Percentiles rank a stretch among this genome's conserved stretches.
Conservation (phyloP, 2,888 invertebrate species). For the Crocallis elinguaria region DNA sequence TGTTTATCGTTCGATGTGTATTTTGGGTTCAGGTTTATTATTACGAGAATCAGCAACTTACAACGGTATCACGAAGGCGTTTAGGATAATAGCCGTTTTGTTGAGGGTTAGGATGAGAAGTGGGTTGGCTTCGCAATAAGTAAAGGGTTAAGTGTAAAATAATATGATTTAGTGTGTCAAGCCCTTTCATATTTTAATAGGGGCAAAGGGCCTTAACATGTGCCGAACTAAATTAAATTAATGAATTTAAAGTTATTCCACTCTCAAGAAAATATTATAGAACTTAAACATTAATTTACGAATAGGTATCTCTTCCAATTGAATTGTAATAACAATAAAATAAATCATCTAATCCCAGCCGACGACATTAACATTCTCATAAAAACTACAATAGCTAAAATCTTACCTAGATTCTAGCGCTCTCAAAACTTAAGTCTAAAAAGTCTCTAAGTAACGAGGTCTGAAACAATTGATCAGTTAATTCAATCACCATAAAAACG, state of each 20-base stretch:
- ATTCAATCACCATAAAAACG: constrained; percentile 62
- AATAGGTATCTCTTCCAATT: too few relatives aligned
- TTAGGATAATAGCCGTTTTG: constrained; percentile 24
- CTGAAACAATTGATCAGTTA: constrained; percentile 45
- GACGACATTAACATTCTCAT: too few relatives aligned
- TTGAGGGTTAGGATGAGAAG: constrained; percentile 1
- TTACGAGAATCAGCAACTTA: constrained; percentile 19
- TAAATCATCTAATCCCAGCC: too few relatives aligned
- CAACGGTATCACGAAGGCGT: constrained; percentile 15
- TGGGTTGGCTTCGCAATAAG: background rate
- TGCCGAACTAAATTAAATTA: too few relatives aligned
- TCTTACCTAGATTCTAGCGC: background rate
- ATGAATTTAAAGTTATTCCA: too few relatives aligned
- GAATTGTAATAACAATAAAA: too few relatives aligned
- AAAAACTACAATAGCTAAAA: background rate
- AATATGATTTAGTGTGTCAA: background rate
- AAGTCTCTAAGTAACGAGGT: constrained; percentile 1
- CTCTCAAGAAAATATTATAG: too few relatives aligned
- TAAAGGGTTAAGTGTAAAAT: background rate
- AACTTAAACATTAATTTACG: too few relatives aligned
- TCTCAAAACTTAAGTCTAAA: background rate
- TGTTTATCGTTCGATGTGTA: constrained; percentile 32
- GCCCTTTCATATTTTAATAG: too few relatives aligned
- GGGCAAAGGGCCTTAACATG: too few relatives aligned
- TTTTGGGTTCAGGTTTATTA: constrained; percentile 25